These are phyloP conservation scores for Pimephales promelas DNA, from an alignment of 2,113 vertebrate genomes.

Conservation along the genomic window DNA sequence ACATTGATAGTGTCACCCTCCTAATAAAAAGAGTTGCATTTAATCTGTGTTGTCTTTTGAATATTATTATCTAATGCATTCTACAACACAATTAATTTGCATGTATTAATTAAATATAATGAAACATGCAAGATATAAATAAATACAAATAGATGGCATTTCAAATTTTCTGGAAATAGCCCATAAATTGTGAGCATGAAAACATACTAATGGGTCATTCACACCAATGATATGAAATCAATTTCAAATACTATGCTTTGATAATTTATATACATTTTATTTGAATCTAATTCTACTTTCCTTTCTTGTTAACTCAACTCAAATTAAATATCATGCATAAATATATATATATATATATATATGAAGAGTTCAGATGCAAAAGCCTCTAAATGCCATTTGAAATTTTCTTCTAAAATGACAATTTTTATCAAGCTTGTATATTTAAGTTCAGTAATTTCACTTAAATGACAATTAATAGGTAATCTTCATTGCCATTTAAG, in stretches of 20 bases:
- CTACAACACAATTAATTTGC: background rate
- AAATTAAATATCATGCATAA: no score
- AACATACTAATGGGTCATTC: no score
- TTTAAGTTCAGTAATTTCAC: no score
- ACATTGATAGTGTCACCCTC: slow-evolving; percentile 98
- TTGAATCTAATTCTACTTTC: background rate
- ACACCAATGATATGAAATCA: background rate
- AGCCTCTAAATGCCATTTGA: no score
- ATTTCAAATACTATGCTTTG: background rate
- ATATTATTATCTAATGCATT: background rate
- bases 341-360: no score
- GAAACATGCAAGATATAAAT: background rate
- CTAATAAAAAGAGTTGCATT: slow-evolving; percentile 66
- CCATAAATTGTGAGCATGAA: background rate
- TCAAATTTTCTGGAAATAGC: background rate
- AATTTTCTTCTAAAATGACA: no score
- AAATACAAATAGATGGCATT: background rate
- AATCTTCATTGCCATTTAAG: no score
- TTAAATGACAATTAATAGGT: no score
- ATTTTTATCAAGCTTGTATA: no score
- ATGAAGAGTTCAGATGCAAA: no score
- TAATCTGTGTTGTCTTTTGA: background rate
- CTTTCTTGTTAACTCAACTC: background rate
- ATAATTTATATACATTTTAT: background rate
- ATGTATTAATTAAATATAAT: background rate